A percentile compares a stretch with the other conserved stretches of the same genome.
These are phyloP conservation scores for Junonia oenone DNA, from an alignment of 2,888 invertebrate genomes.

Conservation along the genomic window DNA sequence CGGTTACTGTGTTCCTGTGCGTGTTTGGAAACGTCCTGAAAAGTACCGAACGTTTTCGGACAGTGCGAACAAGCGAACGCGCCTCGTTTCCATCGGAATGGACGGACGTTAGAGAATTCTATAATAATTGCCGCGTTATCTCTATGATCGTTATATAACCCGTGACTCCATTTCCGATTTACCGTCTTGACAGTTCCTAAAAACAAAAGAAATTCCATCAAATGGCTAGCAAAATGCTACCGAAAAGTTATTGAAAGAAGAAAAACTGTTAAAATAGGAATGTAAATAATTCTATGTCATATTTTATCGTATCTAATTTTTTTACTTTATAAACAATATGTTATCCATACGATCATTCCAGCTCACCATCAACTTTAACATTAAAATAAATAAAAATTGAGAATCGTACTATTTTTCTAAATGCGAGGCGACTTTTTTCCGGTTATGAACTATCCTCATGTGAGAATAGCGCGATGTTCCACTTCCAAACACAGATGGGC, in stretches of 20 bases:
- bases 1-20: constrained; percentile 45
- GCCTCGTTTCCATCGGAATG: constrained; percentile 64
- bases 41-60: constrained; percentile 51
- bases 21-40: constrained; percentile 49
- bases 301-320: not conserved
- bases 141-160: constrained; percentile 59
- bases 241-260: too few relatives aligned
- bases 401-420: not conserved
- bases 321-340: not conserved
- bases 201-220: constrained; percentile 60
- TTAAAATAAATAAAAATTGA: not conserved
- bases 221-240: constrained; percentile 14
- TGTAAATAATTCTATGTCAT: too few relatives aligned
- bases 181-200: constrained; percentile 53
- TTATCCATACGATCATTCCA: not conserved
- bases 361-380: too few relatives aligned
- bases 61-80: constrained; percentile 60
- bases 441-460: constrained; percentile 51
- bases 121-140: constrained; percentile 64
- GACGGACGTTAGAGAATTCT: constrained; percentile 61
- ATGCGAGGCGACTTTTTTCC: constrained; percentile 14
- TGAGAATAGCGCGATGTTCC: constrained; percentile 57
- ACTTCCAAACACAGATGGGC: constrained; percentile 47
- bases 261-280: too few relatives aligned
- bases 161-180: constrained; percentile 59